These are phyloP conservation scores for Ptychoptera albimana DNA, from an alignment of 2,888 invertebrate genomes.

Conservation along the genomic window DNA sequence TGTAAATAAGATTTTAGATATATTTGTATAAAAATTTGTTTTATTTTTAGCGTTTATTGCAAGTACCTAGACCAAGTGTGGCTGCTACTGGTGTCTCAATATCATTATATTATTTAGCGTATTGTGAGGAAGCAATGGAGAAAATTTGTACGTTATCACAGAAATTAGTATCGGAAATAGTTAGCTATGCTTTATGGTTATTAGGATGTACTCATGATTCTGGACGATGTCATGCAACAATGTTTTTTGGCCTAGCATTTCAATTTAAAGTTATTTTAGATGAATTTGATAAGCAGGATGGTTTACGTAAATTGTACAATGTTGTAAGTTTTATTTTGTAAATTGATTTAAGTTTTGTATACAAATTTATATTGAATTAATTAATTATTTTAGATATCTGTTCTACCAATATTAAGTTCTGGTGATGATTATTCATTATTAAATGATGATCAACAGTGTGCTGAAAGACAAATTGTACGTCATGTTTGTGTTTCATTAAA, in stretches of 20 bases:
- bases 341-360: constrained; percentile 2
- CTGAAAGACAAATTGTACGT: constrained; percentile 75
- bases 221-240: constrained; percentile 92
- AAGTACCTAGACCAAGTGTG: constrained; percentile 84
- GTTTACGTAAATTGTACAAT: constrained; percentile 84
- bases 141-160: constrained; percentile 76
- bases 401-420: constrained; percentile 66
- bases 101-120: constrained; percentile 90
- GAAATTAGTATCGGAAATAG: constrained; percentile 57
- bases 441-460: constrained; percentile 79
- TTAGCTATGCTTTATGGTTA: constrained; percentile 86
- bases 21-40: constrained; percentile 1
- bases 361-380: neutral
- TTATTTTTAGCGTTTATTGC: constrained; percentile 50
- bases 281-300: constrained; percentile 85
- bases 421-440: constrained; percentile 46
- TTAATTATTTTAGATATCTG: constrained; percentile 46
- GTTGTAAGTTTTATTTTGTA: constrained; percentile 33
- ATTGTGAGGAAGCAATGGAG: constrained; percentile 97
- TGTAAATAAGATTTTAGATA: neutral
- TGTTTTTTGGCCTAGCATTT: constrained; percentile 94
- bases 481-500: constrained; percentile 83
- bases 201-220: constrained; percentile 94
- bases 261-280: constrained; percentile 85
- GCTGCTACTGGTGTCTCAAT: constrained; percentile 94